These are phyloP conservation scores for Prochilodus magdalenae DNA, from an alignment of 2,113 vertebrate genomes.

Conservation along the genomic window DNA sequence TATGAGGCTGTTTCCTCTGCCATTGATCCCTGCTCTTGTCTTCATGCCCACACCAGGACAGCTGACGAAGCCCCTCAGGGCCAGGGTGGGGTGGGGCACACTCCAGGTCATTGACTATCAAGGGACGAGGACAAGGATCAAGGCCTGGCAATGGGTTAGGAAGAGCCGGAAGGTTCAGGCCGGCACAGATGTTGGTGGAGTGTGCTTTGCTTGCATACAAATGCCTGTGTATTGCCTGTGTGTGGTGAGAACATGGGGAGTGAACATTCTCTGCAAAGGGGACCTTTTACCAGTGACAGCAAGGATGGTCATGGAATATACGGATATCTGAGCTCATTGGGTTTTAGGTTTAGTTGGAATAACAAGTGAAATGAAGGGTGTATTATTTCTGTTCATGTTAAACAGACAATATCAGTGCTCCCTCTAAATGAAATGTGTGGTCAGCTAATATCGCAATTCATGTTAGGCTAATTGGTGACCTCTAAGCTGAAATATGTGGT, in stretches of 20 bases:
- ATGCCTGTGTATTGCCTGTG: slow-evolving; percentile 26
- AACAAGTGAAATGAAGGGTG: too few relatives aligned
- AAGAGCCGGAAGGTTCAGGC: slow-evolving; percentile 14
- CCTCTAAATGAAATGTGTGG: too few relatives aligned
- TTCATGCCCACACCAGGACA: slow-evolving; percentile 52
- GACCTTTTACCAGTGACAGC: too few relatives aligned
- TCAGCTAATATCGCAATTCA: too few relatives aligned
- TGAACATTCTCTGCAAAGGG: not conserved
- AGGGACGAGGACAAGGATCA: slow-evolving; percentile 52
- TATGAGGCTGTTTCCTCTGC: slow-evolving; percentile 86
- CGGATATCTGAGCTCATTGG: too few relatives aligned
- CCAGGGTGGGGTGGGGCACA: slow-evolving; percentile 62
- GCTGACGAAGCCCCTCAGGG: slow-evolving; percentile 87
- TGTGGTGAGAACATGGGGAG: slow-evolving; percentile 1
- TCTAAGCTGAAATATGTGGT: too few relatives aligned
- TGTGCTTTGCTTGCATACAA: slow-evolving; percentile 39
- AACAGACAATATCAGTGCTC: too few relatives aligned
- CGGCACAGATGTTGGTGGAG: slow-evolving; percentile 62
- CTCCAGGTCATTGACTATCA: slow-evolving; percentile 61
- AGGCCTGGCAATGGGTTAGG: slow-evolving; percentile 26
- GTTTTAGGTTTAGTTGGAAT: too few relatives aligned
- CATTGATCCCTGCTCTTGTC: slow-evolving; percentile 85
- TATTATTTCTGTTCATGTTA: too few relatives aligned
- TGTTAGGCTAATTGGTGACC: too few relatives aligned
- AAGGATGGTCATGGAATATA: too few relatives aligned